Percentiles rank a stretch among this genome's conserved stretches.
Conservation (phyloP, 2,113 vertebrate species). For the Daboia siamensis region DNA sequence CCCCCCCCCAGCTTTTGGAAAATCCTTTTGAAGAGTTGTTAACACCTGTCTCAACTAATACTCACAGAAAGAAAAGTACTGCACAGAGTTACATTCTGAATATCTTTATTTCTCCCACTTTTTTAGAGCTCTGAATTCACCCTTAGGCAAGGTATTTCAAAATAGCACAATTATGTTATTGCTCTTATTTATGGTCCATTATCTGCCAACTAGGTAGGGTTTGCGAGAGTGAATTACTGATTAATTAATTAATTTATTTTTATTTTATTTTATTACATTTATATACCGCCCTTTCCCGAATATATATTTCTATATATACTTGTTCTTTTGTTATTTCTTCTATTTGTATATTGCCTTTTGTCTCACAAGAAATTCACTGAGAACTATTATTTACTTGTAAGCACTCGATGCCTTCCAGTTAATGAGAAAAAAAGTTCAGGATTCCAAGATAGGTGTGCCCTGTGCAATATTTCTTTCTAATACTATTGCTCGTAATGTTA, state of each 20-base stretch:
- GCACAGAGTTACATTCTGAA: neutral
- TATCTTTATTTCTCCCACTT: neutral
- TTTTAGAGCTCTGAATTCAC: neutral
- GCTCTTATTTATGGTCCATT: neutral
- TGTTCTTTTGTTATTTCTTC: neutral
- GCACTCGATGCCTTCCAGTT: neutral
- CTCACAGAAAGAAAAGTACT: neutral
- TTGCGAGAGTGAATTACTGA: neutral
- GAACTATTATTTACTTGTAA: neutral
- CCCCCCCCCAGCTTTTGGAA: too few species aligned
- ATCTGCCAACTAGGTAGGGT: neutral
- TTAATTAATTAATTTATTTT: too few species aligned
- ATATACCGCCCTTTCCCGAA: too few species aligned
- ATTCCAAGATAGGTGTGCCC: neutral
- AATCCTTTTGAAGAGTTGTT: neutral
- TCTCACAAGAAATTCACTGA: neutral
- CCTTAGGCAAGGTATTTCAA: neutral
- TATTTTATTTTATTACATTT: too few species aligned
- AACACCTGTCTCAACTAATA: neutral
- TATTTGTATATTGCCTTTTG: neutral
- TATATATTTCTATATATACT: neutral
- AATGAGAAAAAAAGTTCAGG: neutral
- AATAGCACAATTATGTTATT: neutral
- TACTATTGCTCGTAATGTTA: neutral
- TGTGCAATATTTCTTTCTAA: neutral